Evolutionary conservation across 2,888 invertebrate species (phyloP).

Genomic region (Abscondita cerata): DNA sequence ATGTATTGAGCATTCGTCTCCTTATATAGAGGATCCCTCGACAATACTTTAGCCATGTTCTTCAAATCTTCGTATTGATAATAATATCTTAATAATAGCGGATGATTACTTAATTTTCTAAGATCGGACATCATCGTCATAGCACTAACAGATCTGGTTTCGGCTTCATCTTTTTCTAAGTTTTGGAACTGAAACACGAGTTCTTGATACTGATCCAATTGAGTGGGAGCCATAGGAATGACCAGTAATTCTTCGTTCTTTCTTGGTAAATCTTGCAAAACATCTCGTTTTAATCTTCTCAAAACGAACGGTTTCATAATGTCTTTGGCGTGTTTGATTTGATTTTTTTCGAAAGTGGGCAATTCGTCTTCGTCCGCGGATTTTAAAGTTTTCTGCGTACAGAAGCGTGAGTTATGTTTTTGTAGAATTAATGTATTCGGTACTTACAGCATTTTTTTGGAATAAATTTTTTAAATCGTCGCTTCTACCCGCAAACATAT

Average conservation of each 20-base stretch:
- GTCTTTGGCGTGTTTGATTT: slow-evolving; percentile 90
- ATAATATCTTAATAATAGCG: slow-evolving; percentile 79
- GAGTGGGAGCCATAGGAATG: slow-evolving; percentile 74
- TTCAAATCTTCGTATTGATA: slow-evolving; percentile 70
- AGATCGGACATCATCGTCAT: slow-evolving; percentile 91
- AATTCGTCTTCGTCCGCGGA: slow-evolving; percentile 65
- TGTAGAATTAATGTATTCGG: not conserved
- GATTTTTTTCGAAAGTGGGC: slow-evolving; percentile 86
- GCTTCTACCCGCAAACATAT: slow-evolving; percentile 88
- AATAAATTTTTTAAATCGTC: slow-evolving; percentile 89
- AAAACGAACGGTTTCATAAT: slow-evolving; percentile 97
- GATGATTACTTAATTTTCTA: slow-evolving; percentile 93
- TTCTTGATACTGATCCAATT: slow-evolving; percentile 76
- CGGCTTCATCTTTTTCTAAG: slow-evolving; percentile 62
- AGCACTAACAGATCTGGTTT: slow-evolving; percentile 68
- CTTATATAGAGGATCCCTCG: slow-evolving; percentile 72
- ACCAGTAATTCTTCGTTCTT: slow-evolving; percentile 77
- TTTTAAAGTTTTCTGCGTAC: slow-evolving; percentile 62
- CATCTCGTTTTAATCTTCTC: slow-evolving; percentile 85
- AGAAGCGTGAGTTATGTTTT: not conserved
- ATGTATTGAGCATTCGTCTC: slow-evolving; percentile 80
- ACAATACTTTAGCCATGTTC: slow-evolving; percentile 74
- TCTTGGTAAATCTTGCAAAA: slow-evolving; percentile 82
- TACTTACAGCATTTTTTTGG: slow-evolving; percentile 72
- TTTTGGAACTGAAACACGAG: slow-evolving; percentile 74